A percentile compares a stretch with the other conserved stretches of the same genome.
These are phyloP conservation scores for Uropetala carovei DNA, from an alignment of 2,888 invertebrate genomes.

Conservation along the genomic window DNA sequence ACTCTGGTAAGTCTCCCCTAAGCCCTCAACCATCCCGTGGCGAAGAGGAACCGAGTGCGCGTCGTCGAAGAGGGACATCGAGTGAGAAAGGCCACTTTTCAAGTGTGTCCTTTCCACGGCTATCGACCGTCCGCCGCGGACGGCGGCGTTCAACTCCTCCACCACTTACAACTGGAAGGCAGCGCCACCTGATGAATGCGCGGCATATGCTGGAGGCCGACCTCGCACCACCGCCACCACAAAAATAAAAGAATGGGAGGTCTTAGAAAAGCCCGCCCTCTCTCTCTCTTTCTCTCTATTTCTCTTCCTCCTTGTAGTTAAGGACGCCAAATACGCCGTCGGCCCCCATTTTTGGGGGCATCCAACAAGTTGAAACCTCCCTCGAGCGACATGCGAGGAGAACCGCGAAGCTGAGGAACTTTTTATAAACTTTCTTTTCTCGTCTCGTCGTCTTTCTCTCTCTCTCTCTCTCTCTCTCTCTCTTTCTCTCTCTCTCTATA, in stretches of 20 bases:
- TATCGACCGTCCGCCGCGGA: neutral
- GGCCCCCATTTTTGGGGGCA: neutral
- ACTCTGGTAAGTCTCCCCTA: neutral
- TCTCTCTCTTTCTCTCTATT: no score
- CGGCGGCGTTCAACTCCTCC: neutral
- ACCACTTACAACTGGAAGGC: neutral
- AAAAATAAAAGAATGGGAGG: neutral
- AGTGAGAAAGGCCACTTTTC: neutral
- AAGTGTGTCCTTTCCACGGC: neutral
- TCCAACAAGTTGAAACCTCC: constrained; percentile 20
- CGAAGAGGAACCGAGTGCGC: neutral
- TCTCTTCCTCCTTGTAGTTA: neutral
- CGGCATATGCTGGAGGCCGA: neutral
- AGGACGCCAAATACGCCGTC: neutral
- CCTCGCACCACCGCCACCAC: neutral
- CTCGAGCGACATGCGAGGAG: neutral
- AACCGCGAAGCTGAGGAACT: neutral
- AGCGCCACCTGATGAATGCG: constrained; percentile 35
- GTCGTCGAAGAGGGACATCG: neutral
- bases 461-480: neutral
- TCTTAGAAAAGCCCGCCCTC: no score
- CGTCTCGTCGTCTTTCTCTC: neutral
- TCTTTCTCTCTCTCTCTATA: neutral
- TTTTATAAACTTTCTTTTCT: neutral
- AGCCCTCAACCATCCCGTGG: neutral